These are phyloP conservation scores for Paedocypris micromegethes DNA, from an alignment of 2,797 vertebrate species.

Conservation along the genomic window DNA sequence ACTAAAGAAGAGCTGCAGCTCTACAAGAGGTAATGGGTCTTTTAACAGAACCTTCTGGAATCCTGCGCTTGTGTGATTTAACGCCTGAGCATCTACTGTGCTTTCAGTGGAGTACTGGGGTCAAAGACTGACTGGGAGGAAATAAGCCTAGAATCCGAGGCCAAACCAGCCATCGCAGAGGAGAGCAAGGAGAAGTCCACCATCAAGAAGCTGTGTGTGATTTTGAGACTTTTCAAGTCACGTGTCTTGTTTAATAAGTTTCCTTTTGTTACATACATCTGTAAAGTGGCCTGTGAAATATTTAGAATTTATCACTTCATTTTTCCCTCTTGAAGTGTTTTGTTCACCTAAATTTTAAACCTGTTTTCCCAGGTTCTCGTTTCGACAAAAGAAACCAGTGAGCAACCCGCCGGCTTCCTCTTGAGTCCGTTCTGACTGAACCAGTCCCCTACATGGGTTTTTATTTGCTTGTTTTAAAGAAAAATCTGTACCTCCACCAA, in stretches of 20 bases:
- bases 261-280: too few species aligned
- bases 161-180: constrained; percentile 38
- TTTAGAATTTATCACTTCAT: too few species aligned
- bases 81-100: not conserved
- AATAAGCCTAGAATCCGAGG: constrained; percentile 60
- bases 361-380: constrained; percentile 67
- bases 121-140: constrained; percentile 66
- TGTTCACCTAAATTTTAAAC: too few species aligned
- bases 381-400: constrained; percentile 61
- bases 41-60: not conserved
- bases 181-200: constrained; percentile 71
- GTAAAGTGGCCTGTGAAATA: too few species aligned
- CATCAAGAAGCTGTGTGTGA: constrained; percentile 82
- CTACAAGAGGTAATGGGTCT: constrained; percentile 77
- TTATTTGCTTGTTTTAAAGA: too few species aligned
- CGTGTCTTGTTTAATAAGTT: too few species aligned
- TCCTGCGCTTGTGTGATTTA: not conserved
- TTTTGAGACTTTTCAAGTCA: not conserved
- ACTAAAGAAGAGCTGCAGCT: constrained; percentile 89
- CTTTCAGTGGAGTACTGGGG: constrained; percentile 75
- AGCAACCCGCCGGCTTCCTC: not conserved
- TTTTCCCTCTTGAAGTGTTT: constrained; percentile 5
- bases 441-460: too few species aligned
- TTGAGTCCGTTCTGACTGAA: too few species aligned
- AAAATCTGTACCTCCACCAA: too few species aligned